These are phyloP conservation scores for Ascidia mentula DNA, from an alignment of 23 tunicate genomes.

Conservation along the genomic window DNA sequence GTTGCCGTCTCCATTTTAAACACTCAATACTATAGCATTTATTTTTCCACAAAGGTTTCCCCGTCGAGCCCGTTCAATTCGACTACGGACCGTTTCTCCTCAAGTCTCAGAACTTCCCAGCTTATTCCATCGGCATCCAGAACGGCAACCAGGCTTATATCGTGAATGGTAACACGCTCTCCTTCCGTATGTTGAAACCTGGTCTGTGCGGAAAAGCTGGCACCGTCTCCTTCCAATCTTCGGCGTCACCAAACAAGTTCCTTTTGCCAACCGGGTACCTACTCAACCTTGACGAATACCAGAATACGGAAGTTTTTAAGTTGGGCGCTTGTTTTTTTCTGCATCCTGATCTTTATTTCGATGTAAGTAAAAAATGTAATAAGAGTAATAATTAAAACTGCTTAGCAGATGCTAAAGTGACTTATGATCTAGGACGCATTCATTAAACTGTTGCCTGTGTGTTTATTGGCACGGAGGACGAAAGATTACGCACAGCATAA, in stretches of 20 bases:
- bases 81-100: not conserved
- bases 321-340: not conserved
- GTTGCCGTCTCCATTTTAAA: no score
- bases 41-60: not conserved
- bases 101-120: slow-evolving; percentile 4
- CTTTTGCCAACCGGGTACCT: not conserved
- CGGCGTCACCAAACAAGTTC: not conserved
- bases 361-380: not conserved
- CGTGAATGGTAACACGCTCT: not conserved
- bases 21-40: not conserved
- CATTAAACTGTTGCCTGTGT: no score
- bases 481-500: no score
- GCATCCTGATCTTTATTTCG: not conserved
- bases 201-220: not conserved
- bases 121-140: slow-evolving; percentile 6
- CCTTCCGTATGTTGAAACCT: not conserved
- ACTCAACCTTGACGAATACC: not conserved
- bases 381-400: no score
- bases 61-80: not conserved
- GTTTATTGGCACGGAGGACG: no score
- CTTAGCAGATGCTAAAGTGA: no score
- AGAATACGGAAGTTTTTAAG: slow-evolving; percentile 7
- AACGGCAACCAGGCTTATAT: slow-evolving; percentile 1
- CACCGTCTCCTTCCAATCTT: not conserved
- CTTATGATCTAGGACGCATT: no score